Conservation (phyloP, 2,888 invertebrate genomes). For the Alentia gelatinosa region DNA sequence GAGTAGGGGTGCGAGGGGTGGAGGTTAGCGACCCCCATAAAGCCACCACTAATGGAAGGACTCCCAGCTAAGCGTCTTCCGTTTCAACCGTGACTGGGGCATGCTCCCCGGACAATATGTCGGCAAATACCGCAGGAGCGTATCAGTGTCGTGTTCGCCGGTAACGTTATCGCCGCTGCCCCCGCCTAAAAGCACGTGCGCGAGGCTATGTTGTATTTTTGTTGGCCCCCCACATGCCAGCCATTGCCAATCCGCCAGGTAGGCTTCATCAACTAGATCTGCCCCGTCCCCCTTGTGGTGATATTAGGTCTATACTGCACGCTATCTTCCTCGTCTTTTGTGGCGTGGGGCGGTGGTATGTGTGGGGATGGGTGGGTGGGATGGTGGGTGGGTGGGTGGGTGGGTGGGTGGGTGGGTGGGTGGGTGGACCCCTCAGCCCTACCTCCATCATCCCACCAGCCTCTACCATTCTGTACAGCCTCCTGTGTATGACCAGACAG, state of each 20-base stretch:
- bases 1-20: background rate
- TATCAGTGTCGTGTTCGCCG: background rate
- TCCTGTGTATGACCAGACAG: no score
- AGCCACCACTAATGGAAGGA: slow-evolving; percentile 30
- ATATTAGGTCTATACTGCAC: background rate
- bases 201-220: no score
- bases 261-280: slow-evolving; percentile 2
- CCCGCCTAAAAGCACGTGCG: background rate
- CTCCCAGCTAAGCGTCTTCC: slow-evolving; percentile 40
- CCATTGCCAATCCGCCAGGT: background rate
- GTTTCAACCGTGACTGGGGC: slow-evolving; percentile 27
- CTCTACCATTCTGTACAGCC: no score
- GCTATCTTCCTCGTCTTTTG: background rate
- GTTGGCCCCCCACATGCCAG: background rate
- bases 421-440: no score
- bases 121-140: background rate
- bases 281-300: background rate
- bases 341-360: no score
- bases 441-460: no score
- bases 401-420: no score
- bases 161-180: slow-evolving; percentile 7
- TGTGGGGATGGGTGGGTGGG: no score
- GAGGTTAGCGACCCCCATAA: slow-evolving; percentile 10
- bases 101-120: background rate
- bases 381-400: no score